Conservation (phyloP, 2,888 invertebrate genomes). For the Trissolcus japonicus region DNA sequence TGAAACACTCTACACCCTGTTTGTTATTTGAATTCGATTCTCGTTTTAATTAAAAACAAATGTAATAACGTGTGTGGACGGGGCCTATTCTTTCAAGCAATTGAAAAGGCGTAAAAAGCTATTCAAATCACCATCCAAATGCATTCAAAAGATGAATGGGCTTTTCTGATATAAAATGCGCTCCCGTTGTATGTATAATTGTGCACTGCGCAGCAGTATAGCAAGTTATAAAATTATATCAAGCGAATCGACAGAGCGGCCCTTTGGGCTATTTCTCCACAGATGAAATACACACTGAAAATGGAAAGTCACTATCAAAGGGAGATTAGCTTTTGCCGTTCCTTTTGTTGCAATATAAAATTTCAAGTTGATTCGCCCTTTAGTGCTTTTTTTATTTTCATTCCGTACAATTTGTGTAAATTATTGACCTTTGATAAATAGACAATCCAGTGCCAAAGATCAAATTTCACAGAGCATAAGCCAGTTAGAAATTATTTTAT, state of each 20-base stretch:
- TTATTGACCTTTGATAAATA: constrained; percentile 28
- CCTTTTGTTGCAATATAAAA: constrained; percentile 53
- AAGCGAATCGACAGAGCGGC: constrained; percentile 55
- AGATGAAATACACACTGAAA: constrained; percentile 51
- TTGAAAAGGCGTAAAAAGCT: constrained; percentile 28
- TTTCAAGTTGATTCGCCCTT: constrained; percentile 44
- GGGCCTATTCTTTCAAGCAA: constrained; percentile 10
- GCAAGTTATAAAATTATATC: constrained; percentile 55
- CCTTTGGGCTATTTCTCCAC: constrained; percentile 55
- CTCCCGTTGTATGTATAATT: constrained; percentile 36
- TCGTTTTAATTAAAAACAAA: constrained; percentile 17
- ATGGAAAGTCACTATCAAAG: constrained; percentile 56
- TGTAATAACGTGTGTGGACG: constrained; percentile 17
- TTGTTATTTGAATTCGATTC: no score
- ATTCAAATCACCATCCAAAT: constrained; percentile 32
- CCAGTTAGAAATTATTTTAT: no score
- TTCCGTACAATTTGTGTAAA: constrained; percentile 37
- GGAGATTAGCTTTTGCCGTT: constrained; percentile 50
- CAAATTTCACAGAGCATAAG: constrained; percentile 7
- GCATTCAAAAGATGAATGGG: constrained; percentile 33
- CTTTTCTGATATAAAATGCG: constrained; percentile 36
- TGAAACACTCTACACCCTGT: no score
- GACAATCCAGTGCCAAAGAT: constrained; percentile 26
- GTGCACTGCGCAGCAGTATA: constrained; percentile 23
- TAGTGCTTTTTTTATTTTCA: constrained; percentile 37